Evolutionary conservation across 2,113 vertebrate genomes (phyloP).

Genomic region (Gymnorhina tibicen): DNA sequence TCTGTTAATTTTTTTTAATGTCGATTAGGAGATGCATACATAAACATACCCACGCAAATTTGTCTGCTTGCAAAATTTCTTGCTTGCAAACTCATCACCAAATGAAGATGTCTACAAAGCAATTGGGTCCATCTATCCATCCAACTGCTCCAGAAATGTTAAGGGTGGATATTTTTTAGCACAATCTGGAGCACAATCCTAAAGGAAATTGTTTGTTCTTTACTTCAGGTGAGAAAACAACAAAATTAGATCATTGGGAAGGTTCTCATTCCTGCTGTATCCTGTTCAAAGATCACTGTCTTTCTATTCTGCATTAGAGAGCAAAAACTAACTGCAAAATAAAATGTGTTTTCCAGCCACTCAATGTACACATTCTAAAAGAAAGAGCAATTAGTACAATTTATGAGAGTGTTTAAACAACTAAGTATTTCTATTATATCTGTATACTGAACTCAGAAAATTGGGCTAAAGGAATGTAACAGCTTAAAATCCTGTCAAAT

Average conservation of each 20-base stretch:
- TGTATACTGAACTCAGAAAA: neutral
- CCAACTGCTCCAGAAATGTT: neutral
- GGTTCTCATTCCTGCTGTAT: neutral
- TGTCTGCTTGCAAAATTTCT: neutral
- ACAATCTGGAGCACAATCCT: neutral
- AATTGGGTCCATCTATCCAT: neutral
- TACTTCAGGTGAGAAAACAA: neutral
- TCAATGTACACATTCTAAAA: neutral
- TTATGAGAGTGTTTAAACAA: neutral
- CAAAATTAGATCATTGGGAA: neutral
- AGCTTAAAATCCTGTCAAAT: neutral
- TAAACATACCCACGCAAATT: neutral
- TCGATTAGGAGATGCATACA: neutral
- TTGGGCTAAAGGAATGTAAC: neutral
- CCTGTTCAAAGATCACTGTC: neutral
- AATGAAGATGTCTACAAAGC: neutral
- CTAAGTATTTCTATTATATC: neutral
- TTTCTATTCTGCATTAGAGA: neutral
- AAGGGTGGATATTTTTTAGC: neutral
- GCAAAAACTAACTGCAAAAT: neutral
- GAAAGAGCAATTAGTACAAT: neutral
- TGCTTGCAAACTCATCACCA: neutral
- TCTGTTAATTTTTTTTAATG: accelerated
- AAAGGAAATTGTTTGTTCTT: neutral
- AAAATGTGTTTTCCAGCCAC: neutral